Evolutionary conservation across 2,888 invertebrate genomes (phyloP), one percentile per base, ranked within the genome.

Genomic region (Cantharis rustica): DNA sequence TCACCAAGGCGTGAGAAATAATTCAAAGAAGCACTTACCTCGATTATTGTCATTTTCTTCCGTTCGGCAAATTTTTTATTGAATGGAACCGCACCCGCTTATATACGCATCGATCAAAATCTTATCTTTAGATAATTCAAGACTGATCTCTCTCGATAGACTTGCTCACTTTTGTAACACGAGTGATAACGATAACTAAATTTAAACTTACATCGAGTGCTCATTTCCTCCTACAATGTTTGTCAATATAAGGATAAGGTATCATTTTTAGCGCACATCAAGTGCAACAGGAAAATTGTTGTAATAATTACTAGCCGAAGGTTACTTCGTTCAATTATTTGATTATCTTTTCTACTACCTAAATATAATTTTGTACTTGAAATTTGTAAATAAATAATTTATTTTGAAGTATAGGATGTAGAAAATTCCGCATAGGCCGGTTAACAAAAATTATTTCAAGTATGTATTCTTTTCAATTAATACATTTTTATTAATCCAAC

Each of bases 1-100:
- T 27, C 47, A 15, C 15, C 13, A 20, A 69, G 75, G 72, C 75
- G 75, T 77, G 77, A 74, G 75, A 77, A 77, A 68, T 13, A 20
- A 10, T 61, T 15, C 15, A 68, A 71, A 68, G 70, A 74, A 62
- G 17, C 15, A 68, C 68, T 61, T 31, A 74, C 74, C 69, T 70
- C 69, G 61, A 69, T 16, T n/a, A 64, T 15, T 17, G 23, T 66
- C 64, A 66, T 66, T 66, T 66, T 66, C 47, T 47, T 47, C 47
- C n/a, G 47, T 47, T n/a, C 7, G 47, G 7, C 47, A 47, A 47
- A 11, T 47, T 47, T 47, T n/a, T 47, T n/a, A 47, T 9, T n/a
- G n/a, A 47, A 47, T 47, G 47, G 13, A n/a, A 2, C 47, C 7
- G n/a, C n/a, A 2, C 47, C n/a, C 47, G 47, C 47, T 47, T 47